Evolutionary conservation across 2,797 vertebrate species (phyloP), one percentile per base, ranked within the genome.

Genomic region (Galagoides demidoff): DNA sequence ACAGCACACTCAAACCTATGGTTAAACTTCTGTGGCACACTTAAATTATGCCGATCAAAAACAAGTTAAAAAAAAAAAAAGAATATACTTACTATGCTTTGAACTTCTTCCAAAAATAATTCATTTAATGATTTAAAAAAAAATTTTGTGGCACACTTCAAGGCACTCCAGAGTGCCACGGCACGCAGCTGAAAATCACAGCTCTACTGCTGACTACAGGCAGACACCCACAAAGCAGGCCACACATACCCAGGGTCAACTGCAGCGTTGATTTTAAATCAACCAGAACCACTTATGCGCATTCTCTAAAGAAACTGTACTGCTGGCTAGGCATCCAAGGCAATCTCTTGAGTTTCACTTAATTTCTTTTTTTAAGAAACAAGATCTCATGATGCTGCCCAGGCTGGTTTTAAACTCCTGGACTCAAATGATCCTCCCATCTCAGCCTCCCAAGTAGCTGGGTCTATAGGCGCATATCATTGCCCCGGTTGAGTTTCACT

Each of bases 281-380:
- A 0, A 8, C 25, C 0, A 0, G 14, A 25, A 43, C 23, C 20
- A 3, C 4, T 29, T 6, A 37, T 2, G 1, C 3, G 13, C 27
- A 34, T 13, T 63, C 43, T 84, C 29, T 1, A 10, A 6, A 49
- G 61, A 66, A 55, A 16, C 8, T 14, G 22, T 12, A 27, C 12
- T 0, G 12, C 64, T 22, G 66, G 25, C 59, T 81, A 22, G 19
- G 49, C 88, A 79, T 90, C 82, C 71, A 34, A 29, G 68, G 27
- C 61, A n/a, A 86, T 12, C 6, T 25, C 78, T 16, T 14, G 31
- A 68, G 43, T 84, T 68, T 82, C 45, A 59, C 19, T 43, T 68
- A 43, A 37, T 59, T 70, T 64, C 31, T 19, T 66, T n/a, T 66
- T 66, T 19, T 4, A 66, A 66, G 16, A 66, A 66, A n/a, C 16